Conservation (phyloP, 2,888 invertebrate species). For the Drosophila ochracea region DNA sequence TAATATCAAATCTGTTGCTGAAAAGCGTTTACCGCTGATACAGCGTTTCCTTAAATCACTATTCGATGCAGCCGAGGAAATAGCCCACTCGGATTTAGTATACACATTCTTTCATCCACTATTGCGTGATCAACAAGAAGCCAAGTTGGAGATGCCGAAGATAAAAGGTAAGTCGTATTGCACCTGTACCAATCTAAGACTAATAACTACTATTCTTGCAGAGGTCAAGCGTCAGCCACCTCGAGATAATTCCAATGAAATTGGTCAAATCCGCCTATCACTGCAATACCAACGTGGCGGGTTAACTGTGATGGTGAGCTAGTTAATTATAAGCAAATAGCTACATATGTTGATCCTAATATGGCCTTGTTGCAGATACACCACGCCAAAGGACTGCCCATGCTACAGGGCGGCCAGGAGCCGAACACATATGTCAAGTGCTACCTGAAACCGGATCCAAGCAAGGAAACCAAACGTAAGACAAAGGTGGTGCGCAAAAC, state of each 20-base stretch:
- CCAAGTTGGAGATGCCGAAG: conserved; percentile 91
- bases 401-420: conserved; percentile 92
- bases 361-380: conserved; percentile 86
- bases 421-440: conserved; percentile 96
- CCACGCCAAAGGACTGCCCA: conserved; percentile 95
- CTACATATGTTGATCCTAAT: background rate
- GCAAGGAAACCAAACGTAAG: conserved; percentile 97
- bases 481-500: conserved; percentile 96
- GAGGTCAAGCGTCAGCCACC: conserved; percentile 80
- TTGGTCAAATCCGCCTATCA: conserved; percentile 92
- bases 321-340: background rate
- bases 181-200: background rate
- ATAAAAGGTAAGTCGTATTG: conserved; percentile 88
- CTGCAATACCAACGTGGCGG: conserved; percentile 91
- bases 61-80: conserved; percentile 95
- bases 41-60: conserved; percentile 94
- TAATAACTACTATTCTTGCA: conserved; percentile 22
- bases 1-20: conserved; percentile 97
- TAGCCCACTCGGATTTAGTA: conserved; percentile 97
- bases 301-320: conserved; percentile 90
- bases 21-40: conserved; percentile 95
- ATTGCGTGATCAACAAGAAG: conserved; percentile 96
- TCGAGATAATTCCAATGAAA: conserved; percentile 85
- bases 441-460: conserved; percentile 96
- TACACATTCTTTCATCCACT: conserved; percentile 99